A percentile compares a stretch with the other conserved stretches of the same genome.
These are phyloP conservation scores for Arnoldichthys spilopterus DNA, from an alignment of 2,797 vertebrate species.

Conservation along the genomic window DNA sequence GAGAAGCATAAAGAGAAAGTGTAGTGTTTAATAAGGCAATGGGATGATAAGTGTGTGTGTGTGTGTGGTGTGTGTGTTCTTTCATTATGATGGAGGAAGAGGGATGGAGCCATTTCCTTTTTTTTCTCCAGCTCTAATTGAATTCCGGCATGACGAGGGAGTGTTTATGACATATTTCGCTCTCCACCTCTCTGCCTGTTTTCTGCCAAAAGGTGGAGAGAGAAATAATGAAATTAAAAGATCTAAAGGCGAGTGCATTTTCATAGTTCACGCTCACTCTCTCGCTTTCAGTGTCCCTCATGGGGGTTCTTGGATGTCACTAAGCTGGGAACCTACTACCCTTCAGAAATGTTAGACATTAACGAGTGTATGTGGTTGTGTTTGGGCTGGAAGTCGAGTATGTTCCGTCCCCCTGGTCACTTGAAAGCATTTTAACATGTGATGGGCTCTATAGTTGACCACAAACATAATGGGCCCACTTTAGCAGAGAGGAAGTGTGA, in stretches of 20 bases:
- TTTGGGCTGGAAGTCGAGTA: slow-evolving; percentile 11
- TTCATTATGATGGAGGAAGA: not conserved
- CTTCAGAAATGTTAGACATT: not conserved
- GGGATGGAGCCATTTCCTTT: slow-evolving; percentile 42
- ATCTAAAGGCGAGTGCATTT: not conserved
- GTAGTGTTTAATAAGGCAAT: slow-evolving; percentile 44
- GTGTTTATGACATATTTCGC: slow-evolving; percentile 38
- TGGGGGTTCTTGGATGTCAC: slow-evolving; percentile 37
- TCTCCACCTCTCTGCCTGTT: slow-evolving; percentile 14
- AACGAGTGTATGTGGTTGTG: not conserved
- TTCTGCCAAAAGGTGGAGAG: slow-evolving; percentile 5
- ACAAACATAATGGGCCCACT: slow-evolving; percentile 79
- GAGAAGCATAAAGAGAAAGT: not conserved
- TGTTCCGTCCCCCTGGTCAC: slow-evolving; percentile 45
- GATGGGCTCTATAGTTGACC: slow-evolving; percentile 70
- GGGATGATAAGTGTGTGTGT: slow-evolving; percentile 1
- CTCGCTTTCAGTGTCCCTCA: not conserved
- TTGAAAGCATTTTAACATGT: slow-evolving; percentile 55
- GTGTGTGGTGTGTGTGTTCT: slow-evolving; percentile 5
- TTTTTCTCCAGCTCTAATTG: slow-evolving; percentile 10
- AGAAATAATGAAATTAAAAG: slow-evolving; percentile 17
- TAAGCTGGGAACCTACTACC: not conserved
- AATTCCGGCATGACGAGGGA: slow-evolving; percentile 32
- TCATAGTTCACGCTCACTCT: slow-evolving; percentile 1
- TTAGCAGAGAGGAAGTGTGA: slow-evolving; percentile 61